Evolutionary conservation across 2,888 invertebrate species (phyloP).

Genomic region (Lepidocyrtinus sp.): DNA sequence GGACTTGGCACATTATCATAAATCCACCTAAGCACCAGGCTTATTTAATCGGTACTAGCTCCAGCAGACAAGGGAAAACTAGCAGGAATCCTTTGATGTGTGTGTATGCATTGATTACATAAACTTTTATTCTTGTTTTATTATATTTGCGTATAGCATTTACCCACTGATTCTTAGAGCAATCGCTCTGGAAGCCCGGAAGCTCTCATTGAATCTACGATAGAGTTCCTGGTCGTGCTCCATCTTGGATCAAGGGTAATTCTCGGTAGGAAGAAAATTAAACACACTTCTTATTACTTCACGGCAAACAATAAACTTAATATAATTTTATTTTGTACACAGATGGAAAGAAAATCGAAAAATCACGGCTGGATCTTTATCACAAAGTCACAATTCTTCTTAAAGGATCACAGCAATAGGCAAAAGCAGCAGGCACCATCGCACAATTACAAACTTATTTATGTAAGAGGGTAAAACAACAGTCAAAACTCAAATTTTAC

Average conservation of each 20-base stretch:
- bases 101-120: neutral
- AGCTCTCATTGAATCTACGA: slow-evolving; percentile 47
- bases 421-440: too few species aligned
- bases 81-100: neutral
- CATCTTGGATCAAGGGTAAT: slow-evolving; percentile 28
- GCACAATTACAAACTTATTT: too few species aligned
- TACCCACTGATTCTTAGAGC: slow-evolving; percentile 55
- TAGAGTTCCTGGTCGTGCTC: slow-evolving; percentile 38
- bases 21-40: neutral
- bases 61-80: neutral
- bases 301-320: too few species aligned
- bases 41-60: slow-evolving; percentile 24
- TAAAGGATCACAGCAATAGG: too few species aligned
- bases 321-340: too few species aligned
- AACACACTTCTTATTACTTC: too few species aligned
- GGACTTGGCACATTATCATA: neutral
- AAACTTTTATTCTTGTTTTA: neutral
- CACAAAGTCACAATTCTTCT: too few species aligned
- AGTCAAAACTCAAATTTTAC: too few species aligned
- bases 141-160: neutral
- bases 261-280: neutral
- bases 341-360: too few species aligned
- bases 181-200: slow-evolving; percentile 55
- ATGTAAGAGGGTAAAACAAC: too few species aligned
- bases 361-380: too few species aligned